phyloP scores from a whole-genome alignment of 1,140 invertebrate species.

The Pseudobourletiella spinata region DNA sequence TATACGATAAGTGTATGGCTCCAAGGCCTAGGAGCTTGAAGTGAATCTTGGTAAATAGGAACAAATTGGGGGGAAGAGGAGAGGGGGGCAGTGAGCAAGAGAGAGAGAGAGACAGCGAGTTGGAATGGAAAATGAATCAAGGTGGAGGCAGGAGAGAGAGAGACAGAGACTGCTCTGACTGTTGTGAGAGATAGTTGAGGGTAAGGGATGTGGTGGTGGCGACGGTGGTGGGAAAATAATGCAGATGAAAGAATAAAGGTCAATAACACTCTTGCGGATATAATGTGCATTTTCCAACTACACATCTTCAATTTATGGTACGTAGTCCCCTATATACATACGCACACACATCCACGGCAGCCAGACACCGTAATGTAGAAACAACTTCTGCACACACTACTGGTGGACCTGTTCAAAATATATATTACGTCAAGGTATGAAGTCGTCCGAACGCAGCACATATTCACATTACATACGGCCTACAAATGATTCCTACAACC shows the following conservation, averaged over 20 bases:
- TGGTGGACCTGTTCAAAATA: too few species aligned
- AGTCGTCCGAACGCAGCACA: too few species aligned
- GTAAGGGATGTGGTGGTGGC: background rate
- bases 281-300: slow-evolving; percentile 3
- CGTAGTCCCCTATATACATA: background rate
- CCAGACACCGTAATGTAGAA: too few species aligned
- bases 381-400: too few species aligned
- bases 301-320: too few species aligned
- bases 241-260: slow-evolving; percentile 33
- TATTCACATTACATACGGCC: too few species aligned
- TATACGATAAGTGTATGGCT: too few species aligned
- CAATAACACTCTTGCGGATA: slow-evolving; percentile 34
- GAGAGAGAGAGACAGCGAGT: background rate
- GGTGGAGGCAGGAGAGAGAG: background rate
- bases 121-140: background rate
- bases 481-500: too few species aligned
- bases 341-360: too few species aligned
- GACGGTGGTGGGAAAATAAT: slow-evolving; percentile 29
- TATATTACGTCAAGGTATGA: too few species aligned
- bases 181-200: background rate
- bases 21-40: too few species aligned
- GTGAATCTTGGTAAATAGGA: background rate
- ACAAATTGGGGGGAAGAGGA: background rate
- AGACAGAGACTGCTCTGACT: background rate
- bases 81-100: background rate